phyloP scores from a whole-genome alignment of 1,140 invertebrate genomes.

The Diorhabda elongata region DNA sequence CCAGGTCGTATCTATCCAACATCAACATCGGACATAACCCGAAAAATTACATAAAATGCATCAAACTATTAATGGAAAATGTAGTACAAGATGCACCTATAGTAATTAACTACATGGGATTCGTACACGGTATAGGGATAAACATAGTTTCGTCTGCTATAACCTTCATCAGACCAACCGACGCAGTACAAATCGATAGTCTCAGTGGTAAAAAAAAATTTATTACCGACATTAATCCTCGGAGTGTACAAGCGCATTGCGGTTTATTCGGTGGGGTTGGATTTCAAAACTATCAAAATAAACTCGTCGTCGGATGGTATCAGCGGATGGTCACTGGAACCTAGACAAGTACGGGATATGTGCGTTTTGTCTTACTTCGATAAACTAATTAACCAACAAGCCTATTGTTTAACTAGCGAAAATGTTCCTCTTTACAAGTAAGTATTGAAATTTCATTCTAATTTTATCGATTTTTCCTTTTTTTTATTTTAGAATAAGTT shows the following conservation, averaged over 20 bases:
- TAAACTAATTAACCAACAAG: slow-evolving; percentile 45
- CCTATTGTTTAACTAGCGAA: slow-evolving; percentile 46
- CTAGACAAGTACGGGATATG: slow-evolving; percentile 39
- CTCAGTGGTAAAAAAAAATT: slow-evolving; percentile 53
- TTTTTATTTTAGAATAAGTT: slow-evolving; percentile 34
- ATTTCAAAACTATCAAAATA: slow-evolving; percentile 4
- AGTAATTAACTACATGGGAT: slow-evolving; percentile 69
- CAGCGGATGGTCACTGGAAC: slow-evolving; percentile 36
- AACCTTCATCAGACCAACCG: slow-evolving; percentile 51
- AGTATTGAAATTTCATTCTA: slow-evolving; percentile 12
- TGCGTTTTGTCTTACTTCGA: slow-evolving; percentile 58
- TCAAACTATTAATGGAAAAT: slow-evolving; percentile 49
- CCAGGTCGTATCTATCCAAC: slow-evolving; percentile 55
- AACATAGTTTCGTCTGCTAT: slow-evolving; percentile 56
- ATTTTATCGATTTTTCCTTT: slow-evolving; percentile 11
- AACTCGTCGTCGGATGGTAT: too few species aligned
- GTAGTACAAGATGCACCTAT: slow-evolving; percentile 51
- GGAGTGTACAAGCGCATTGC: slow-evolving; percentile 43
- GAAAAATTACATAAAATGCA: slow-evolving; percentile 52
- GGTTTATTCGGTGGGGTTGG: slow-evolving; percentile 18
- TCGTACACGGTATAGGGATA: slow-evolving; percentile 54
- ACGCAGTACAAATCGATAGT: slow-evolving; percentile 57
- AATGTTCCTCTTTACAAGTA: slow-evolving; percentile 56
- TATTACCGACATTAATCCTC: slow-evolving; percentile 43
- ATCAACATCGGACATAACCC: slow-evolving; percentile 55